Evolutionary conservation across 2,888 invertebrate genomes (phyloP).

Genomic region (Lasius fuliginosus): DNA sequence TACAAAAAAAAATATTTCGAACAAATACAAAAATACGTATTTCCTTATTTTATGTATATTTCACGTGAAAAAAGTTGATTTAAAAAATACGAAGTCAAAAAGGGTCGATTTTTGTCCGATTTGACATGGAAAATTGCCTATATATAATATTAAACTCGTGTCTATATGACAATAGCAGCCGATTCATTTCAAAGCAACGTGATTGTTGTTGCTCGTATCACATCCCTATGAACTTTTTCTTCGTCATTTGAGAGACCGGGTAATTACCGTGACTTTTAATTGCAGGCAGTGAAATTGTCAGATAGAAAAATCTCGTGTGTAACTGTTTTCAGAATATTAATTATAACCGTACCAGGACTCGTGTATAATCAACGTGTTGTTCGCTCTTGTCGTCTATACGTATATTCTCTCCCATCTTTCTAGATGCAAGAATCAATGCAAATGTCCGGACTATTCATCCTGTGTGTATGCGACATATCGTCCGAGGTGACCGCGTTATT

Average conservation of each 20-base stretch:
- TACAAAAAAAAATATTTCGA: too few relatives aligned
- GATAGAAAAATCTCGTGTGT: neutral
- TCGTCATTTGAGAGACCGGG: constrained; percentile 14
- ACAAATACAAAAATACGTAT: too few relatives aligned
- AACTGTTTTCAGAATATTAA: neutral
- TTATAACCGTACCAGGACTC: neutral
- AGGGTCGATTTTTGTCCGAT: too few relatives aligned
- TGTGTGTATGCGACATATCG: constrained; percentile 49
- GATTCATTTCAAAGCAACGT: constrained; percentile 18
- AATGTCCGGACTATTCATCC: constrained; percentile 41
- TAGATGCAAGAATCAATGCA: constrained; percentile 40
- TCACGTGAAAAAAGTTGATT: too few relatives aligned
- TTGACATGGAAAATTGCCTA: too few relatives aligned
- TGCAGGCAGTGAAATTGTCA: constrained; percentile 29
- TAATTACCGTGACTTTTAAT: constrained; percentile 50
- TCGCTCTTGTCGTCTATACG: constrained; percentile 5
- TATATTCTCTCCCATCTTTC: neutral
- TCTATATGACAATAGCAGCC: neutral
- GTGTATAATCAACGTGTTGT: constrained; percentile 13
- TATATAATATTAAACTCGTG: neutral
- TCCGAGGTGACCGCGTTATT: constrained; percentile 31
- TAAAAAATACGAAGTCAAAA: too few relatives aligned
- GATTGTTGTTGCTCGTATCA: constrained; percentile 29
- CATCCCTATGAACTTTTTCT: constrained; percentile 4
- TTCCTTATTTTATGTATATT: too few relatives aligned